Conservation (phyloP, 2,113 vertebrate species). For the Myotis brandtii region DNA sequence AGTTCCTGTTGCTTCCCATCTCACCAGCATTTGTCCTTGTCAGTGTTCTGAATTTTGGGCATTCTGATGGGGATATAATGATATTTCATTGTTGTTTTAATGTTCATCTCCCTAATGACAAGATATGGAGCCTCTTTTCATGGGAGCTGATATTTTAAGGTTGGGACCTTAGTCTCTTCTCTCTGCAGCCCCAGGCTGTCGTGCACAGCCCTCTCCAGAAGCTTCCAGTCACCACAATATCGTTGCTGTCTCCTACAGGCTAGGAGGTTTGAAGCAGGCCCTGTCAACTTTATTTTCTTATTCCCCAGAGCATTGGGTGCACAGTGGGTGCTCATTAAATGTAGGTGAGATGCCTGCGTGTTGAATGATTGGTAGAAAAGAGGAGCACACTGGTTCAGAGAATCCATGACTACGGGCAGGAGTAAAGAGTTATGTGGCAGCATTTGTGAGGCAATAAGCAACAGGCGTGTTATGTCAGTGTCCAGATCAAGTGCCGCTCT, state of each 20-base stretch:
- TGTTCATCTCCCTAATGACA: not conserved
- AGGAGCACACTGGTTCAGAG: not conserved
- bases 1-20: not conserved
- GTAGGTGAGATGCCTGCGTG: not conserved
- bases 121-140: not conserved
- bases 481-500: not conserved
- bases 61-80: not conserved
- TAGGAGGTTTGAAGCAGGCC: not conserved
- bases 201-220: not conserved
- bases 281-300: not conserved
- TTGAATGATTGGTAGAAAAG: not conserved
- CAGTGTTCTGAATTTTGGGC: not conserved
- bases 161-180: not conserved
- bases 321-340: not conserved
- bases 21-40: not conserved
- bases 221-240: too few species aligned
- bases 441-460: not conserved
- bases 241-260: not conserved
- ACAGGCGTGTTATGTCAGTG: not conserved
- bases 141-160: not conserved
- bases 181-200: not conserved
- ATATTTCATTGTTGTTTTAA: not conserved
- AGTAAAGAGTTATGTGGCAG: not conserved
- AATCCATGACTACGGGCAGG: not conserved
- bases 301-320: not conserved